A percentile compares a stretch with the other conserved stretches of the same genome.
Conservation (phyloP, 2,888 invertebrate genomes). For the Thymelicus sylvestris region DNA sequence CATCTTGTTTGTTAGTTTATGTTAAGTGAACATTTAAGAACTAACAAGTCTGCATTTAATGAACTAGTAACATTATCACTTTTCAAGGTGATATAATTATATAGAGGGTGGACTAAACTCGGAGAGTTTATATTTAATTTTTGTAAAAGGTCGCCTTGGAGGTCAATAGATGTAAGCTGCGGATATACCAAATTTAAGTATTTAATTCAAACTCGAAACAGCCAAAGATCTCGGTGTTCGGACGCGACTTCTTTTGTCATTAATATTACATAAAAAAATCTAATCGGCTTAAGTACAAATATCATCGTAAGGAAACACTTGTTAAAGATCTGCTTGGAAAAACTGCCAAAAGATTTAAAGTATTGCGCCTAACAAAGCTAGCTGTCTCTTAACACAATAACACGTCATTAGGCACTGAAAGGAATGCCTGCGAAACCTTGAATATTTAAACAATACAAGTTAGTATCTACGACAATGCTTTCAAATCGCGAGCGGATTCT, state of each 20-base stretch:
- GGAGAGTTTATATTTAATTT: constrained; percentile 23
- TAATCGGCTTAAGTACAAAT: too few species aligned
- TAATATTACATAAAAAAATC: too few species aligned
- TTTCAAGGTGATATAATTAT: constrained; percentile 13
- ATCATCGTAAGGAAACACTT: too few species aligned
- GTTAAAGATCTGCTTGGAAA: too few species aligned
- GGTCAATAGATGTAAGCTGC: background rate
- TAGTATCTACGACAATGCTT: background rate
- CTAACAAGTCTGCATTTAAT: constrained; percentile 32
- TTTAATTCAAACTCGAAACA: background rate
- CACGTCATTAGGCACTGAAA: too few species aligned
- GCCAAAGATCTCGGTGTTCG: background rate
- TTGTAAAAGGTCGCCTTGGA: constrained; percentile 2
- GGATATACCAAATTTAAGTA: background rate
- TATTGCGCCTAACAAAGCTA: too few species aligned
- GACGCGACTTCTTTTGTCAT: too few species aligned
- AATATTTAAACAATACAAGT: background rate
- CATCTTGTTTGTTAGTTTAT: constrained; percentile 14
- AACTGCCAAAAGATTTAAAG: too few species aligned
- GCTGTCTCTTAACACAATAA: too few species aligned
- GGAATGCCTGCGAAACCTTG: background rate
- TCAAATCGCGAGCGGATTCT: background rate
- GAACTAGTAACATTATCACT: constrained; percentile 23
- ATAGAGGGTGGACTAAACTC: constrained; percentile 16
- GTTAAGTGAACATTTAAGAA: background rate